Conservation (phyloP, 2,113 vertebrate species). For the Phalacrocorax carbo region DNA sequence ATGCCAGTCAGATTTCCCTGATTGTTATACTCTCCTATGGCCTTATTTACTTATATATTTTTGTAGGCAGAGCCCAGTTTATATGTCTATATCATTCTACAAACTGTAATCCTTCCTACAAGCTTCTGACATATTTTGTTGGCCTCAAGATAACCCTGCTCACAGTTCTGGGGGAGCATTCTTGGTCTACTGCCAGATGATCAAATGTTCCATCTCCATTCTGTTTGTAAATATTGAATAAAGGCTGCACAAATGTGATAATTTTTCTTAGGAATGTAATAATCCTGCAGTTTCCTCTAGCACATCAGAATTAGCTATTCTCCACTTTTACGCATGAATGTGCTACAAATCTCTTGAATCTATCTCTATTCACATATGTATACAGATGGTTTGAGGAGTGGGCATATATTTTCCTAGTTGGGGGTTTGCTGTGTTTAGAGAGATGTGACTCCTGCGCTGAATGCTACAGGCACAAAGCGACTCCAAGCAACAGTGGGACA, state of each 20-base stretch:
- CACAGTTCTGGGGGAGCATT: neutral
- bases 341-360: neutral
- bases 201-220: neutral
- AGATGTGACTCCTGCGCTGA: neutral
- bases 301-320: neutral
- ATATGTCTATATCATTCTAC: neutral
- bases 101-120: neutral
- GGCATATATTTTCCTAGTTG: neutral
- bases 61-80: neutral
- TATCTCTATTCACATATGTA: neutral
- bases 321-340: neutral
- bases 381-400: neutral
- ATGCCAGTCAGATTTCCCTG: neutral
- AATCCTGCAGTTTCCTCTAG: neutral
- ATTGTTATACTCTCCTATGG: neutral
- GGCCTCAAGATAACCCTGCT: neutral
- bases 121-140: neutral
- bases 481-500: neutral
- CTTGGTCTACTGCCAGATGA: neutral
- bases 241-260: neutral
- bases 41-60: neutral
- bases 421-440: neutral
- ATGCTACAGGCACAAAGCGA: neutral
- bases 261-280: neutral
- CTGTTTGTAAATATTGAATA: neutral